Base-by-base conservation (phyloP, 1,140 invertebrate species). In the Drosophila setifemur region DNA sequence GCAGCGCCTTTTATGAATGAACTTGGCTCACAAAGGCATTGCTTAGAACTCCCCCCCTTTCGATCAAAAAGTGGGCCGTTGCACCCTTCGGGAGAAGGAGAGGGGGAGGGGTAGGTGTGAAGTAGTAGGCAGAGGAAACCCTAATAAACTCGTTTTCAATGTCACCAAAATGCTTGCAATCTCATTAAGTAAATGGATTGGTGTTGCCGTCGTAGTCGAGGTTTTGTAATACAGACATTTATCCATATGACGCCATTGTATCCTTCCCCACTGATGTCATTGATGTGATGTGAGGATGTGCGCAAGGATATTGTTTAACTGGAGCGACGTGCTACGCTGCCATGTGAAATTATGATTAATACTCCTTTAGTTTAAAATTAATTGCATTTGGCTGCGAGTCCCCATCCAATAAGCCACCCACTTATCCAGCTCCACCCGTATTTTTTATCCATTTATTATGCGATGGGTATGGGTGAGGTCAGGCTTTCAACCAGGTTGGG, bases 121-220 rank as follows among this genome's bases (percentile, higher is more conserved):
- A n/a, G 25, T n/a, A n/a, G n/a, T n/a, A n/a, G n/a, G n/a, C 23
- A 3, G 9, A 50, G 26, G 35, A 9, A 61, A 72, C 67, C 55
- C 68, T 72, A 72, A 72, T 72, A 70, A 43, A 61, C 39, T 18
- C 49, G 42, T 70, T 72, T 79, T 71, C 70, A 85, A 85, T 85
- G 79, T 79, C 74, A 74, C 58, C 48, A 33, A 66, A 66, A 71
- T 52, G 68, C 57, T 67, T 63, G 81, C 66, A 70, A 85, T 68
- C 75, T 68, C 74, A 85, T 85, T 85, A 86, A 75, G 64, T 79
- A 85, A 85, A 85, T 85, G 79, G 81, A 85, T 85, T 79, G 74
- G 45, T 63, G 48, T 71, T 35, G 70, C 47, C 55, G 54, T 16
- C 47, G 53, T 40, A 39, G 53, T 72, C 45, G 58, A 58, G 73